Evolutionary conservation across 2,888 invertebrate genomes (phyloP), one percentile per base, ranked within the genome.

Genomic region (Nipponacmea schrenckii): DNA sequence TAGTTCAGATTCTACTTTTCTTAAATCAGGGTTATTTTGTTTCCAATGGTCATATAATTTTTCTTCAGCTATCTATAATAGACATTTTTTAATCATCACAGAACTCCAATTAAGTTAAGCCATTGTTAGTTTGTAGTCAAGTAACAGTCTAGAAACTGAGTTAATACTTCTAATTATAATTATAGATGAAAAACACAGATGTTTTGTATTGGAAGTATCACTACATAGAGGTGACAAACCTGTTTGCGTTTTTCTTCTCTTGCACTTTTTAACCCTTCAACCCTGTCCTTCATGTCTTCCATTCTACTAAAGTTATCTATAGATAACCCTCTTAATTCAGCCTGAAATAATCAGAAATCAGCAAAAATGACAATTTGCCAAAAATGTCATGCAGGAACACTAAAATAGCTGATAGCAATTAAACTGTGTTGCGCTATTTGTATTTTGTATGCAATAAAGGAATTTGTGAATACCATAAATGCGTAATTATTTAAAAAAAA

Each of bases 31-130:
- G 75, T 87, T 87, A 74, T 89, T 89, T 67, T 83, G 79, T 66
- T 83, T 81, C 83, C 86, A 89, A 70, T 87, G 87, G 74, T 88
- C 86, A 79, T 88, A 87, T 31, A 88, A 73, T 50, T 85, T 84
- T 64, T 88, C 86, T 66, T 87, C 83, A 39, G 87, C 88, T 24
- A 85, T 10, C 87, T 87, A 76, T 15, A 76, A 77, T 39, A 10
- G 39, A n/a, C n/a, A n/a, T n/a, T n/a, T n/a, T n/a, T n/a, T n/a
- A n/a, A n/a, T n/a, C n/a, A n/a, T n/a, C n/a, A n/a, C n/a, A n/a
- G n/a, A n/a, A n/a, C n/a, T n/a, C n/a, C n/a, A n/a, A n/a, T n/a
- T n/a, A n/a, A n/a, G n/a, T n/a, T n/a, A n/a, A n/a, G n/a, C n/a
- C n/a, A n/a, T n/a, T n/a, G n/a, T n/a, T n/a, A n/a, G n/a, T n/a